These are phyloP conservation scores for Sinodicranocentrus sp. DNA, from an alignment of 2,888 invertebrate species.

Conservation along the genomic window DNA sequence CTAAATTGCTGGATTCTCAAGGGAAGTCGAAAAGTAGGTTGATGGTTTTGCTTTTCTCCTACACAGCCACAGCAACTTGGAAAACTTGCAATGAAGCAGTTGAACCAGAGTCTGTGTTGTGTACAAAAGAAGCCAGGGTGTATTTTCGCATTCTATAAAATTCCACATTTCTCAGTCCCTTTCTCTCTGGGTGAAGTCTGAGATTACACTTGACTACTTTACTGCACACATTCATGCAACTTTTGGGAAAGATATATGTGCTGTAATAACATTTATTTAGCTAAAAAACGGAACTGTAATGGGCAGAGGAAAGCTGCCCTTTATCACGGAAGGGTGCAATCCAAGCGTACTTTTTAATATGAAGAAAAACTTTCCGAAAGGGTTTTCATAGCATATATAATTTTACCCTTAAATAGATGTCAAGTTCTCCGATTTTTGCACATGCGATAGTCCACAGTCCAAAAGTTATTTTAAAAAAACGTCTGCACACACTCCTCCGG, in stretches of 20 bases:
- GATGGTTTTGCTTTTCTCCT: constrained; percentile 57
- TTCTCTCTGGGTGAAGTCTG: constrained; percentile 44
- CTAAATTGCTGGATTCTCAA: constrained; percentile 63
- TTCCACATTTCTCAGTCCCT: no score
- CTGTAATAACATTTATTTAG: constrained; percentile 66
- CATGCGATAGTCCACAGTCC: no score
- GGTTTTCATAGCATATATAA: constrained; percentile 22
- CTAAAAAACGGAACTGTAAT: constrained; percentile 58
- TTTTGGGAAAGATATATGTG: constrained; percentile 53
- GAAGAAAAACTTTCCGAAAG: constrained; percentile 11
- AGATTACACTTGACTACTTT: constrained; percentile 62
- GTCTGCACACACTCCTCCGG: background rate
- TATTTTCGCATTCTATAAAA: no score
- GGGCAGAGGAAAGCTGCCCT: constrained; percentile 15
- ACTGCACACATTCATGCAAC: constrained; percentile 47
- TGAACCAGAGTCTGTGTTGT: no score
- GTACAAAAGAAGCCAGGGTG: no score
- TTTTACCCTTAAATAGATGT: constrained; percentile 31
- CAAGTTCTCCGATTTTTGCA: constrained; percentile 32
- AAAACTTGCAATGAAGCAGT: no score
- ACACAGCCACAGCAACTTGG: background rate
- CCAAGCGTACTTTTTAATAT: constrained; percentile 23
- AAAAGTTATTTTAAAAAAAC: no score
- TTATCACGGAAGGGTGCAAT: constrained; percentile 33
- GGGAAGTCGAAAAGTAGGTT: constrained; percentile 66